Evolutionary conservation across 2,113 vertebrate genomes (phyloP).

Genomic region (Tinamus guttatus): DNA sequence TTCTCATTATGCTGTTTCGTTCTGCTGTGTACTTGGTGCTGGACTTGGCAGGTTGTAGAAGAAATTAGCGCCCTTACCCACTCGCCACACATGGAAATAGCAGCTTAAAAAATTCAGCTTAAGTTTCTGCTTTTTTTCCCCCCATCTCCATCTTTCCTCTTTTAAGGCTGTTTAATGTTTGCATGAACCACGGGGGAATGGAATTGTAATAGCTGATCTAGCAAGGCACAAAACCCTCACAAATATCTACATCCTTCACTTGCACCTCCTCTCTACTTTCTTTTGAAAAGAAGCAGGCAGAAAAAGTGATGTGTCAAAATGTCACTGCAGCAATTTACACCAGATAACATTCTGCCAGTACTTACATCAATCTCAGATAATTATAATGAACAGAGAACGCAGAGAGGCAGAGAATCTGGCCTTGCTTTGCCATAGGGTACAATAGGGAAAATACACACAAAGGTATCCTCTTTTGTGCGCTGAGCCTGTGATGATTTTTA

Average conservation of each 20-base stretch:
- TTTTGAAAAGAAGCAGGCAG: neutral
- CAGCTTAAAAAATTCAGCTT: neutral
- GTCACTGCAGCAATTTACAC: neutral
- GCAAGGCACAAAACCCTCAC: neutral
- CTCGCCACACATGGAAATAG: neutral
- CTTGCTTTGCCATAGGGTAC: neutral
- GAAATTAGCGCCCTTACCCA: neutral
- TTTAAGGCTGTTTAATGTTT: slow-evolving; percentile 9
- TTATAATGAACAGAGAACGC: neutral
- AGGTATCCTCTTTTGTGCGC: neutral
- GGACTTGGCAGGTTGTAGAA: neutral
- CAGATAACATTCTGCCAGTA: neutral
- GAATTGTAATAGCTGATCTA: neutral
- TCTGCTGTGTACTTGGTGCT: neutral
- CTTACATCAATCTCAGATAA: neutral
- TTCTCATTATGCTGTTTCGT: neutral
- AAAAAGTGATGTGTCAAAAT: slow-evolving; percentile 1
- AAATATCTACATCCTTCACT: neutral
- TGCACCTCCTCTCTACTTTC: neutral
- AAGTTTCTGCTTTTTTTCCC: slow-evolving; percentile 22
- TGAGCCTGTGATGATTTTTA: neutral
- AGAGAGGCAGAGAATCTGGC: neutral
- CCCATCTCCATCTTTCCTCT: neutral
- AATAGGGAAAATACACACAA: neutral
- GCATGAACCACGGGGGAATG: neutral